Base-by-base conservation (phyloP, 1,140 invertebrate species). In the Ceratosolen solmsi region DNA sequence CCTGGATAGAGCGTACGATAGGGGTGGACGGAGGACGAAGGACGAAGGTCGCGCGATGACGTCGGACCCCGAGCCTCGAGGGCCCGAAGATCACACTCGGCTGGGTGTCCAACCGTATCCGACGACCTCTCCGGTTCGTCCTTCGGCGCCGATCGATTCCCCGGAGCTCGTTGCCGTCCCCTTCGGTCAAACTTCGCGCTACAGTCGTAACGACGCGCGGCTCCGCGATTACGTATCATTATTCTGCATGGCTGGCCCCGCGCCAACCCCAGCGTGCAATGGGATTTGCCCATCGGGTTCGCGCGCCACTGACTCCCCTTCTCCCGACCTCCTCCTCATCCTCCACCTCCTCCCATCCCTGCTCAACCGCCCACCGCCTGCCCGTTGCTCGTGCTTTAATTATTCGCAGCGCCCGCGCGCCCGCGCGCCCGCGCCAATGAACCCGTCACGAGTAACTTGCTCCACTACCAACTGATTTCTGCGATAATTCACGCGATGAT, bases 201-300 rank as follows among this genome's bases (percentile, higher is more conserved):
- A 8, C 17, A 38, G 63, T 36, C 17, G 22, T 22, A 22, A 65
- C 2, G 17, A 51, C 15, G 27, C 70, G 25, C n/a, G 46, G 30
- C 60, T 84, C 86, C 83, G 73, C 87, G 87, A 89, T 89, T 89
- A 88, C 87, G 86, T 88, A 87, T 88, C 86, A 89, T 89, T 88
- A 89, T 89, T 89, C 87, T 85, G 86, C 87, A 84, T 87, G 88
- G 85, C 86, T 87, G 87, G 83, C 74, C 85, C 71, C 83, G 76
- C 87, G 84, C 81, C 86, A 87, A 85, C 85, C 87, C 25, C 41
- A 13, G 0, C 33, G 33, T 78, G 84, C 87, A 84, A 86, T 86
- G 87, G 84, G 83, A 87, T 87, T 87, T 54, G 51, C 86, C 83
- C 73, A 80, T 86, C 79, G 74, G 79, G 65, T 78, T 60, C 70